Conservation (phyloP, 2,113 vertebrate species). For the Neogale vison region DNA sequence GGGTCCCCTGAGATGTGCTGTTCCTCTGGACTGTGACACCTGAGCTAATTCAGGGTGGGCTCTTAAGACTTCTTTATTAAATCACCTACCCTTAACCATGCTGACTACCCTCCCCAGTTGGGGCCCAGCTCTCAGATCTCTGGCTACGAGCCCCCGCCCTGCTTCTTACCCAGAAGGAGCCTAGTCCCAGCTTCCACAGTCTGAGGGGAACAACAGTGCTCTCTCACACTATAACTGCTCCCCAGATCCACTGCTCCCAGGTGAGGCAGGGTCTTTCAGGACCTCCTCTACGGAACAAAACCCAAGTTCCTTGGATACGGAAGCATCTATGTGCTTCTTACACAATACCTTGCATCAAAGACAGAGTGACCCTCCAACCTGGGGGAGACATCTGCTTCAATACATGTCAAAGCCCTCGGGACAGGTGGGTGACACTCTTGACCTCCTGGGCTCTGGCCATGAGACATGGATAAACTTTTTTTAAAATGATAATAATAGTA, state of each 20-base stretch:
- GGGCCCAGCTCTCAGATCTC: neutral
- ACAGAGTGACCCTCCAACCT: neutral
- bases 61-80: neutral
- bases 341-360: neutral
- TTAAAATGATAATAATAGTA: neutral
- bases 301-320: neutral
- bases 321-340: neutral
- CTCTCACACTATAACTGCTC: neutral
- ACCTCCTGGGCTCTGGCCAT: neutral
- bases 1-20: neutral
- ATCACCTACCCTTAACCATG: neutral
- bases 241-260: neutral
- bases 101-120: neutral
- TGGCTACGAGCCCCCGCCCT: neutral
- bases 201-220: neutral
- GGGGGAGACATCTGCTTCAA: neutral
- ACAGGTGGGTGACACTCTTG: neutral
- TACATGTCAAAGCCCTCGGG: accelerated
- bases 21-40: neutral
- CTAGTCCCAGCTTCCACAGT: neutral
- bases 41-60: neutral
- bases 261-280: neutral
- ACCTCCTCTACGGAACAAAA: neutral
- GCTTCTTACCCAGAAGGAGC: neutral
- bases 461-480: neutral